phyloP scores from a whole-genome alignment of 1,140 invertebrate genomes.

The Daktulosphaira vitifoliae region DNA sequence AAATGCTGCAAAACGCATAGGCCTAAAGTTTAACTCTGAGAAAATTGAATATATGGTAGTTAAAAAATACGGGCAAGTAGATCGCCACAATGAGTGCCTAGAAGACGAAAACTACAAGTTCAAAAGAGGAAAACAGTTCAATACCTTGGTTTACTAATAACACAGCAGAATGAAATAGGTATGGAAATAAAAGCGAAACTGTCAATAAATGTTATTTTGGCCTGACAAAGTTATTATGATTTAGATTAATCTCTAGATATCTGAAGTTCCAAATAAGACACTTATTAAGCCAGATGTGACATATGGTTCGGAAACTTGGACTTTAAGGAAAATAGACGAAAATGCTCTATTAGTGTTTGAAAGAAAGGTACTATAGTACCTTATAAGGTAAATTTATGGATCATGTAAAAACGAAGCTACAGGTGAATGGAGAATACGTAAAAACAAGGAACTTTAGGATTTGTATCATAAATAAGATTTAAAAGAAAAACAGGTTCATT shows the following conservation, averaged over 20 bases:
- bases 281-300: neutral
- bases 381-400: neutral
- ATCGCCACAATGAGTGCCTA: no score
- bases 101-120: constrained; percentile 34
- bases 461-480: neutral
- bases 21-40: no score
- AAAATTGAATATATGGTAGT: no score
- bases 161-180: neutral
- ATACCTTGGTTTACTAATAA: neutral
- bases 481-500: neutral
- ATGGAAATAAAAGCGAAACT: neutral
- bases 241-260: neutral
- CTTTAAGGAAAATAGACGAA: neutral
- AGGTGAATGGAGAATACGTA: constrained; percentile 4
- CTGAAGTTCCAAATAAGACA: neutral
- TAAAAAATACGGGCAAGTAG: no score
- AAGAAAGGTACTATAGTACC: neutral
- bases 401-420: neutral
- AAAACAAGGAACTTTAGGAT: neutral
- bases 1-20: no score
- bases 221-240: neutral
- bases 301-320: neutral
- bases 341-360: neutral
- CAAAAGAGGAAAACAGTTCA: neutral
- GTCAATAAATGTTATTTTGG: neutral